phyloP scores from a whole-genome alignment of 2,888 invertebrate genomes.

The Apodemia duryi region DNA sequence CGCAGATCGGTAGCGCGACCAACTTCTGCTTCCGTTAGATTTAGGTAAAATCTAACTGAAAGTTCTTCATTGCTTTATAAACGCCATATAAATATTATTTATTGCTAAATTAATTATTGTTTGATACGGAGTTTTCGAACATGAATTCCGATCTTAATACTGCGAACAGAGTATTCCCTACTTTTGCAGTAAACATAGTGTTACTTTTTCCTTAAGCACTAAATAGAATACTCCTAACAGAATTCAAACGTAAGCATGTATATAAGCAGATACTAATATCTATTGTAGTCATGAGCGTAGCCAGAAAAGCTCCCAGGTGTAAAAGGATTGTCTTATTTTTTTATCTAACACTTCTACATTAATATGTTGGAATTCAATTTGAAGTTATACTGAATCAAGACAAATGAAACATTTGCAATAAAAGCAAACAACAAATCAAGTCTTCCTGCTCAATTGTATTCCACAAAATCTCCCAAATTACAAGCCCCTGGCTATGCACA shows the following conservation, averaged over 20 bases:
- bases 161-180: not conserved
- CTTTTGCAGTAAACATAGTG: not conserved
- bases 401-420: too few species aligned
- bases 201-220: not conserved
- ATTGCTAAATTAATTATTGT: constrained; percentile 6
- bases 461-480: too few species aligned
- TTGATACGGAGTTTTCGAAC: not conserved
- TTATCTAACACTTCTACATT: too few species aligned
- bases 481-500: not conserved
- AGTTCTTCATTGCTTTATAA: constrained; percentile 17
- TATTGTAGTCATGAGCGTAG: constrained; percentile 9
- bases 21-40: constrained; percentile 12
- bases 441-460: not conserved
- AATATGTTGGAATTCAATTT: too few species aligned
- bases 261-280: not conserved
- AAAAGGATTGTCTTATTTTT: not conserved
- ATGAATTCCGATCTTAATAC: not conserved
- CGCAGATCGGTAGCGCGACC: constrained; percentile 12
- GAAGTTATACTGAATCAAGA: too few species aligned
- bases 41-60: constrained; percentile 19
- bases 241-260: not conserved
- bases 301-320: not conserved
- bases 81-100: constrained; percentile 2
- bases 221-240: not conserved
- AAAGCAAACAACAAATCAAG: not conserved